Base-by-base conservation (phyloP, 2,113 vertebrate species). In the Natator depressus region DNA sequence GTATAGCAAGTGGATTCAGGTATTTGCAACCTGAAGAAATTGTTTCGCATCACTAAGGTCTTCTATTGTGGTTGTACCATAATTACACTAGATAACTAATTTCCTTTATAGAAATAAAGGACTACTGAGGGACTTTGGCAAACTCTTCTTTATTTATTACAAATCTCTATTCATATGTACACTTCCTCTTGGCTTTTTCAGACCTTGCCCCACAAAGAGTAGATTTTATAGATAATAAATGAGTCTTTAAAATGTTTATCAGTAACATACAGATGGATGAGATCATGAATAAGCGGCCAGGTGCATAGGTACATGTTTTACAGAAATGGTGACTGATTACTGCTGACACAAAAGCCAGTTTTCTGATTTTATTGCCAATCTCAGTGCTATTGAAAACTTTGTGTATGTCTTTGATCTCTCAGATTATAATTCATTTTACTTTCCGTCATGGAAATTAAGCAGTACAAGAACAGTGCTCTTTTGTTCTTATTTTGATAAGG, bases 361-460 rank as follows among this genome's bases (percentile, higher is more conserved):
- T 82, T 76, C 38, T 79, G 11, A 49, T 49, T 87, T 46, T 80
- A 19, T 96, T 72, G 92, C 5, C 83, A 55, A 12, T 93, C 31
- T 82, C 80, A 91, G 22, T 53, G 89, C 86, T 76, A 16, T 75
- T 84, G 59, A 85, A 83, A 89, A 92, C 82, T 89, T 53, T n/a
- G 65, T 22, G 24, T 47, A 27, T 83, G 24, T 49, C 46, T 88
- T 97, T 93, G 84, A 79, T 91, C 46, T 95, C 38, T 78, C 65
- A 86, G 49, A 89, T 96, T 80, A 46, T 85, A 86, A 95, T 91
- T 85, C 59, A 22, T 88, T 46, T 94, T 82, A 38, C 38, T 76
- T 19, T 31, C 96, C 87, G 95, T 96, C 76, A 90, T 53, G 72
- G 87, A 84, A 93, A 80, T 78, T 87, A 92, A 72, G 75, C 59